Percentiles rank a stretch among this genome's conserved stretches.
These are phyloP conservation scores for Pardalotus punctatus DNA, from an alignment of 2,113 vertebrate genomes.

Conservation along the genomic window DNA sequence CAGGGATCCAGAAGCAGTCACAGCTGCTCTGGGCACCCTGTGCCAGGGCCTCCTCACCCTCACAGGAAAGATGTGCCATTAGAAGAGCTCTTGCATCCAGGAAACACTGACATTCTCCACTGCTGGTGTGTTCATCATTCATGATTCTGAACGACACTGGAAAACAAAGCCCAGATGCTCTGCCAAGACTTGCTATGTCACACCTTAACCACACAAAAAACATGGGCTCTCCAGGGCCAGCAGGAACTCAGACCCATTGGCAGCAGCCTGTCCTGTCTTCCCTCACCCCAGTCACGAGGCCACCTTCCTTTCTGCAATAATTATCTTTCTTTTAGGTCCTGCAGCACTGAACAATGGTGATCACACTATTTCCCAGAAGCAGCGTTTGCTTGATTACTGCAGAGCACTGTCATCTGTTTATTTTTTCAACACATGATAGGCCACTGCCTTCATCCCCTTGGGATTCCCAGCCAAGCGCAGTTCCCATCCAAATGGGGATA, in stretches of 20 bases:
- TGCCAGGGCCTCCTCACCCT: rapidly evolving
- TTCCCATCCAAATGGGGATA: constrained; percentile 59
- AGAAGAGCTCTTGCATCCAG: neutral
- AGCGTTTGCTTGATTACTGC: neutral
- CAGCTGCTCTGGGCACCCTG: neutral
- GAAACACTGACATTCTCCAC: neutral
- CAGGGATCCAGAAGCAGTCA: neutral
- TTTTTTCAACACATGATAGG: constrained; percentile 38
- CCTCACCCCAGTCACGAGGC: neutral
- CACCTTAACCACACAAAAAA: constrained; percentile 23
- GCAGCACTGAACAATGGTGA: neutral
- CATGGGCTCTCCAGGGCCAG: neutral
- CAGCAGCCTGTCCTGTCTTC: neutral
- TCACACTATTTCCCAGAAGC: constrained; percentile 41
- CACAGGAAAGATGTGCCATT: neutral
- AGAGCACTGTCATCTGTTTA: constrained; percentile 45
- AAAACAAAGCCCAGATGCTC: constrained; percentile 5
- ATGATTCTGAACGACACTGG: neutral
- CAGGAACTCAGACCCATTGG: neutral
- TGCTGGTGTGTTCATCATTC: neutral
- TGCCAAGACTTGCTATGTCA: neutral
- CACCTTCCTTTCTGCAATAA: neutral
- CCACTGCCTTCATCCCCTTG: constrained; percentile 12
- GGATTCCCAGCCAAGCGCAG: constrained; percentile 6
- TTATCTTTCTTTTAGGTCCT: neutral